phyloP scores from a whole-genome alignment of 35 echinoderm and acorn worm species.

The Chiridota heheva region DNA sequence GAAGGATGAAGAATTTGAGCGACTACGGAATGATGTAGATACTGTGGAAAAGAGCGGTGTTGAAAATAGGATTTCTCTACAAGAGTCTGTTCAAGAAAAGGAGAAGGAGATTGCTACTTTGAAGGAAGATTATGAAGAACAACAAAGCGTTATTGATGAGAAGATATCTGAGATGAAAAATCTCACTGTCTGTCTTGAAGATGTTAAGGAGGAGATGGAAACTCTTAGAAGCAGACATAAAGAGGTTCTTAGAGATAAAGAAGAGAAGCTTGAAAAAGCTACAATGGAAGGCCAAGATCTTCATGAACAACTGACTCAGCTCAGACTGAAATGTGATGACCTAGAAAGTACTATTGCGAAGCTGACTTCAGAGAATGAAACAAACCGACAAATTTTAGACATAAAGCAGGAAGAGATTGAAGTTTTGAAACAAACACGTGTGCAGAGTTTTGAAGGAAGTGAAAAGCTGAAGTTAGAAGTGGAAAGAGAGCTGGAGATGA shows the following conservation, averaged over 20 bases:
- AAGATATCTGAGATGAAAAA: conserved; percentile 12
- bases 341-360: too few species aligned
- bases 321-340: background rate
- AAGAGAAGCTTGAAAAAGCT: background rate
- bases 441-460: too few species aligned
- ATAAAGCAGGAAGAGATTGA: too few species aligned
- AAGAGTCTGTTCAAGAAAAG: background rate
- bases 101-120: background rate
- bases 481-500: background rate
- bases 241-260: conserved; percentile 10
- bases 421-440: too few species aligned
- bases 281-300: conserved; percentile 10
- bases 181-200: background rate
- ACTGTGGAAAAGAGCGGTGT: background rate
- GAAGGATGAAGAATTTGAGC: conserved; percentile 39
- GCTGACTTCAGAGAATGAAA: too few species aligned
- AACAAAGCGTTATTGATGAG: background rate
- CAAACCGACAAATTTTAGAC: too few species aligned
- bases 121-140: conserved; percentile 15
- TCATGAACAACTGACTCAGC: background rate
- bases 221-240: conserved; percentile 1
- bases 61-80: background rate
- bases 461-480: too few species aligned
- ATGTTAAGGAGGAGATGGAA: conserved; percentile 27
- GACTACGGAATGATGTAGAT: background rate